Percentiles rank a stretch among this genome's conserved stretches.
Evolutionary conservation across 1,140 invertebrate genomes (phyloP).

Genomic region (Lepidostoma basale): DNA sequence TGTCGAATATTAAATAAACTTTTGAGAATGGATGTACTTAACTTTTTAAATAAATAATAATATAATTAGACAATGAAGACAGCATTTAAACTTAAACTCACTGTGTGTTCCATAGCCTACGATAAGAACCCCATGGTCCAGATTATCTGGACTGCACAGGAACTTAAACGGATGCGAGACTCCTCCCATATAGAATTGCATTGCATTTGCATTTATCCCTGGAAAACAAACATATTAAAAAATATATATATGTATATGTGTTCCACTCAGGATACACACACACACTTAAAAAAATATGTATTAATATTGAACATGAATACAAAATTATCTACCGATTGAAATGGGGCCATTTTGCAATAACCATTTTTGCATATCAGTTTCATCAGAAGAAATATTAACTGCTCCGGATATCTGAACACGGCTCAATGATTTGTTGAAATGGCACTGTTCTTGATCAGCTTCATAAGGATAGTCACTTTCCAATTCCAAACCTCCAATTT

Average conservation of each 20-base stretch:
- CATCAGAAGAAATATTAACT: conserved; percentile 88
- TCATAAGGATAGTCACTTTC: conserved; percentile 95
- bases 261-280: too few species aligned
- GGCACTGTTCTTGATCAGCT: conserved; percentile 79
- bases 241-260: too few species aligned
- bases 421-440: conserved; percentile 71
- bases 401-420: conserved; percentile 80
- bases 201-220: conserved; percentile 94
- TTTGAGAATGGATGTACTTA: too few species aligned
- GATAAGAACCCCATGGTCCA: conserved; percentile 93
- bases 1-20: too few species aligned
- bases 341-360: conserved; percentile 91
- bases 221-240: neutral
- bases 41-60: neutral
- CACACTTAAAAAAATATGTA: too few species aligned
- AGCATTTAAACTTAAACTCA: conserved; percentile 55
- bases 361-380: conserved; percentile 93
- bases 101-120: conserved; percentile 87
- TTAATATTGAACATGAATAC: neutral
- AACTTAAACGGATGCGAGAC: conserved; percentile 93
- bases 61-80: neutral
- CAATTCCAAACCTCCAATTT: conserved; percentile 88
- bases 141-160: conserved; percentile 78
- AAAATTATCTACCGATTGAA: conserved; percentile 76
- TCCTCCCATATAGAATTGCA: conserved; percentile 98